These are phyloP conservation scores for Panonychus citri DNA, from an alignment of 1,140 invertebrate species.

Conservation along the genomic window DNA sequence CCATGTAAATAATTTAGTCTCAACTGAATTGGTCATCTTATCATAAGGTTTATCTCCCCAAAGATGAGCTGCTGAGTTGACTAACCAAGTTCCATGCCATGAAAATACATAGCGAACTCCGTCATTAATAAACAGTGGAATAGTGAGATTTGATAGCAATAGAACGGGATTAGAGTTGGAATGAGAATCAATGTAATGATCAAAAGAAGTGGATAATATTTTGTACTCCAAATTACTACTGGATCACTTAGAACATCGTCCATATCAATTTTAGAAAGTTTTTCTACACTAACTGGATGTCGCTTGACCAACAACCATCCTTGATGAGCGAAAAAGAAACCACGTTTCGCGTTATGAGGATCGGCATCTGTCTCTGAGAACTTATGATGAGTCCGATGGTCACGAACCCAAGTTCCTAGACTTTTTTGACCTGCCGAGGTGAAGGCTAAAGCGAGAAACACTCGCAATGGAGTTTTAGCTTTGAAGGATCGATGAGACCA, in stretches of 20 bases:
- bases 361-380: slow-evolving; percentile 13
- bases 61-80: slow-evolving; percentile 81
- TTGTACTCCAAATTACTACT: slow-evolving; percentile 63
- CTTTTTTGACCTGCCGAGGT: no score
- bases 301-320: background rate
- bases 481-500: no score
- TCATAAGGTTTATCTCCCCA: slow-evolving; percentile 80
- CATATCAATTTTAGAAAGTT: slow-evolving; percentile 61
- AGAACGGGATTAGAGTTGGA: slow-evolving; percentile 55
- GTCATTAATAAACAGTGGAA: slow-evolving; percentile 37
- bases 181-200: slow-evolving; percentile 50
- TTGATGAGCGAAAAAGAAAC: slow-evolving; percentile 2
- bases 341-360: slow-evolving; percentile 11
- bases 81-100: slow-evolving; percentile 78
- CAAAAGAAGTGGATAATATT: slow-evolving; percentile 40
- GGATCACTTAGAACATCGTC: slow-evolving; percentile 64
- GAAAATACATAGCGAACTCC: slow-evolving; percentile 51
- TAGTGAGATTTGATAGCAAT: slow-evolving; percentile 56
- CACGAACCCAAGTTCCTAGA: slow-evolving; percentile 2
- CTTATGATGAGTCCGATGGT: slow-evolving; percentile 14
- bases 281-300: slow-evolving; percentile 63
- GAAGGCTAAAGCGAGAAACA: no score
- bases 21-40: slow-evolving; percentile 26
- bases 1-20: slow-evolving; percentile 26
- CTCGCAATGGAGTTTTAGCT: no score